Evolutionary conservation across 1,140 invertebrate species (phyloP).

Genomic region (Euura saliciscinereae): DNA sequence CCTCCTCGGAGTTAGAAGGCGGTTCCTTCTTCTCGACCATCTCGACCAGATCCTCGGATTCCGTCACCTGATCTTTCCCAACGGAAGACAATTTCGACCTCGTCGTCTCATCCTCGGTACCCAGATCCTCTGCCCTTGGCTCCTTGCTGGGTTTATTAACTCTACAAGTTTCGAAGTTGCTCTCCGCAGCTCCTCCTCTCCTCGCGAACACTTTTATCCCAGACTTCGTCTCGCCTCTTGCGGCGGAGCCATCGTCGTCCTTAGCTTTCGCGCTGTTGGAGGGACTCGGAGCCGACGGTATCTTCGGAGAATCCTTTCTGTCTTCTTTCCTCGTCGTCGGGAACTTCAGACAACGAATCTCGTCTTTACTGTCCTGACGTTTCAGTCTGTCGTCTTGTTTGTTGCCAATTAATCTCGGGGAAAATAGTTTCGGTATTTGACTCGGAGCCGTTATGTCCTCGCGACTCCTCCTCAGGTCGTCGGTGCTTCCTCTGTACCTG

Average conservation of each 20-base stretch:
- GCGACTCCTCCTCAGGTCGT: constrained; percentile 52
- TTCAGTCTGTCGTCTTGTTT: constrained; percentile 49
- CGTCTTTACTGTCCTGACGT: constrained; percentile 51
- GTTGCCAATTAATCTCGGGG: constrained; percentile 30
- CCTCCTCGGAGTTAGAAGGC: constrained; percentile 6
- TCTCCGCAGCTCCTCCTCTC: constrained; percentile 26
- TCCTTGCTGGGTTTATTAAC: not conserved
- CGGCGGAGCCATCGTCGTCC: constrained; percentile 15
- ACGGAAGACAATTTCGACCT: constrained; percentile 29
- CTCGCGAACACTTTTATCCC: constrained; percentile 34
- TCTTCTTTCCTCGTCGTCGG: constrained; percentile 18
- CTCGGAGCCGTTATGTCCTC: constrained; percentile 54
- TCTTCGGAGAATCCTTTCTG: constrained; percentile 27
- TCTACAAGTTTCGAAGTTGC: not conserved
- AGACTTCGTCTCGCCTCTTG: constrained; percentile 32
- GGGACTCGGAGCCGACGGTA: not conserved
- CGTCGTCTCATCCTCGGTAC: constrained; percentile 37
- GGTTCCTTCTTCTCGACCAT: constrained; percentile 18
- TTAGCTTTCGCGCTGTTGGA: constrained; percentile 12
- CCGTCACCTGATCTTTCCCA: constrained; percentile 12
- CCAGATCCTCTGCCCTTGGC: too few species aligned
- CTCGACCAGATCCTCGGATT: constrained; percentile 19
- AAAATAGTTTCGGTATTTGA: constrained; percentile 52
- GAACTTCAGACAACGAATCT: constrained; percentile 26
- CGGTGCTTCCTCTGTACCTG: constrained; percentile 54